These are phyloP conservation scores for Ganaspis brasiliensis DNA, from an alignment of 2,888 invertebrate species.

Conservation along the genomic window DNA sequence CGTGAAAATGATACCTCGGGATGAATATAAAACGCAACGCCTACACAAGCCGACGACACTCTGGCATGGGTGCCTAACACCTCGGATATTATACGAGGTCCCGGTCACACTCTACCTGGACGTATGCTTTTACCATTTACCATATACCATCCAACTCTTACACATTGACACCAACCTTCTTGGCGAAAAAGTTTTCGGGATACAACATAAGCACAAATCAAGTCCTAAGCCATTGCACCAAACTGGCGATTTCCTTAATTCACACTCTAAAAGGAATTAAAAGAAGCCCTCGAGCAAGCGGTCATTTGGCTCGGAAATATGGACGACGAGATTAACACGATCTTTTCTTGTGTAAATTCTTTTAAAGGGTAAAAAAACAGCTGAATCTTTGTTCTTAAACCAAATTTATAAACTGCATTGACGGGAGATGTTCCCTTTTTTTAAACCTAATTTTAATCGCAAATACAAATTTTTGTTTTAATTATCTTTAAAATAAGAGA, in stretches of 20 bases:
- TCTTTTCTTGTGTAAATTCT: no score
- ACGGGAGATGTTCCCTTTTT: no score
- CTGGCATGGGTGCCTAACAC: slow-evolving; percentile 67
- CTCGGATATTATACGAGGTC: slow-evolving; percentile 75
- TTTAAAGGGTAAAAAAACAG: no score
- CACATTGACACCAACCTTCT: slow-evolving; percentile 18
- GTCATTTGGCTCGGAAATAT: no score
- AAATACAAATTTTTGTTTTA: no score
- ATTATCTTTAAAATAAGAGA: no score
- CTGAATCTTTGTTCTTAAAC: no score
- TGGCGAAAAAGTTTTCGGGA: slow-evolving; percentile 10
- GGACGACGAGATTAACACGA: no score
- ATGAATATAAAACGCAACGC: slow-evolving; percentile 79
- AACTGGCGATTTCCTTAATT: slow-evolving; percentile 38
- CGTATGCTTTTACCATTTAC: slow-evolving; percentile 2
- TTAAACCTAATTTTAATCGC: no score
- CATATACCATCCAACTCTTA: neutral
- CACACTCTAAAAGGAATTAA: slow-evolving; percentile 19
- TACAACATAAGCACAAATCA: slow-evolving; percentile 41
- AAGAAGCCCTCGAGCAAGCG: no score
- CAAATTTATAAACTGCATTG: no score
- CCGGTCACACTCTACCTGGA: slow-evolving; percentile 56
- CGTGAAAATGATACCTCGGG: slow-evolving; percentile 79
- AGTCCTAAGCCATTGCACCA: slow-evolving; percentile 16
- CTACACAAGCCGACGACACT: slow-evolving; percentile 72